Evolutionary conservation across 2,113 vertebrate genomes (phyloP).

Genomic region (Gymnobelideus leadbeateri): DNA sequence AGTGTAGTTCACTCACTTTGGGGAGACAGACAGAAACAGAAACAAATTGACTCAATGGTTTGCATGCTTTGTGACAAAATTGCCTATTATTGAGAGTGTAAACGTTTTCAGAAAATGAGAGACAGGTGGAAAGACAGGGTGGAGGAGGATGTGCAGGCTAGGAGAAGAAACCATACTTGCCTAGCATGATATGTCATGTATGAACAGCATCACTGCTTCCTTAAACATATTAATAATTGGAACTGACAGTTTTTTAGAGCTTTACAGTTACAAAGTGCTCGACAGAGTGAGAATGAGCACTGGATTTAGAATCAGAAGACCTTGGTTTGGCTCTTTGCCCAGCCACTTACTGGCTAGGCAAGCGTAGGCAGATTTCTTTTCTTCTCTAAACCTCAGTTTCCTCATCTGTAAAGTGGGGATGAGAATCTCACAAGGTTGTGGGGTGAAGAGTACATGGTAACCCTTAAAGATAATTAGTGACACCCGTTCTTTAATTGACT

Average conservation of each 20-base stretch:
- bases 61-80: conserved; percentile 77
- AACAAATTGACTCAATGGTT: conserved; percentile 76
- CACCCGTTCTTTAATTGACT: not conserved
- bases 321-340: not conserved
- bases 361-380: not conserved
- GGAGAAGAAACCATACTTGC: conserved; percentile 44
- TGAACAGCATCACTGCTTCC: conserved; percentile 35
- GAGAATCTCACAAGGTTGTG: not conserved
- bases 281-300: not conserved
- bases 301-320: not conserved
- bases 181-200: conserved; percentile 13
- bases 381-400: not conserved
- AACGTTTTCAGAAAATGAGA: conserved; percentile 75
- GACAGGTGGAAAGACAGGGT: conserved; percentile 52
- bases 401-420: not conserved
- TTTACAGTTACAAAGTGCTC: not conserved
- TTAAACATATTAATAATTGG: conserved; percentile 1
- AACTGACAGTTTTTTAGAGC: not conserved
- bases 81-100: conserved; percentile 71
- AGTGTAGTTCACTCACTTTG: conserved; percentile 68
- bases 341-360: not conserved
- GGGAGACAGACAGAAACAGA: conserved; percentile 71
- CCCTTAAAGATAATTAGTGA: not conserved
- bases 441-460: not conserved
- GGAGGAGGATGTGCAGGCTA: conserved; percentile 53